Evolutionary conservation across 2,113 vertebrate species (phyloP), one percentile per base, ranked within the genome.

Genomic region (Nipponia nippon): DNA sequence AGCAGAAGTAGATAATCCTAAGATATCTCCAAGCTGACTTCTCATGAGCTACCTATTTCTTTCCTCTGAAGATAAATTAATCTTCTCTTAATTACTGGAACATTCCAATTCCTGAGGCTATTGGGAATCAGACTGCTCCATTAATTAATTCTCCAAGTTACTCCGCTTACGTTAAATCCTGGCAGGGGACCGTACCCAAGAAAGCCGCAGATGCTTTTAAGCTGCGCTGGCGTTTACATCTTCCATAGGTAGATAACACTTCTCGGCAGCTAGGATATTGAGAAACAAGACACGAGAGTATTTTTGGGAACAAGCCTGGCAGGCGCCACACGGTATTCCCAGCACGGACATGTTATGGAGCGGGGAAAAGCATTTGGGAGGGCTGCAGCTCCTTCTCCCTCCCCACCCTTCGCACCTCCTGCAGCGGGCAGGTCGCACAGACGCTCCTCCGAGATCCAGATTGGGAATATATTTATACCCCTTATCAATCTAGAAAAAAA

Each of bases 261-360:
- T 38, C 80, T 49, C 1, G 0, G 67, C 63, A 47, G 34, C 61
- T 11, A 8, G 12, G 13, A 29, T 6, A 11, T 0, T 0, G 29
- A 26, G 62, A 49, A 87, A 84, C 20, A 14, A 50, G 65, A 73
- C 34, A 21, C 0, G 0, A 8, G 63, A 40, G 47, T 8, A 52
- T 46, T 93, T 89, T 42, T 40, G 83, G 90, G 92, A 91, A 47
- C 5, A 4, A 50, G 87, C 23, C 84, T 10, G 70, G 52, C 34
- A 44, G 10, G 52, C 3, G 0, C 72, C 93, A 40, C 42, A 19
- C 0, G 0, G 81, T 11, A 46, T 71, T 95, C 63, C 72, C 87
- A 78, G 72, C 65, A 72, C 0, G 0, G 46, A 15, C 2, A 2
- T 1, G 7, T 13, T 12, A 9, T 1, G 13, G 67, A 1, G 23